Evolutionary conservation across 2,797 vertebrate genomes (phyloP).

Genomic region (Acipenser ruthenus): DNA sequence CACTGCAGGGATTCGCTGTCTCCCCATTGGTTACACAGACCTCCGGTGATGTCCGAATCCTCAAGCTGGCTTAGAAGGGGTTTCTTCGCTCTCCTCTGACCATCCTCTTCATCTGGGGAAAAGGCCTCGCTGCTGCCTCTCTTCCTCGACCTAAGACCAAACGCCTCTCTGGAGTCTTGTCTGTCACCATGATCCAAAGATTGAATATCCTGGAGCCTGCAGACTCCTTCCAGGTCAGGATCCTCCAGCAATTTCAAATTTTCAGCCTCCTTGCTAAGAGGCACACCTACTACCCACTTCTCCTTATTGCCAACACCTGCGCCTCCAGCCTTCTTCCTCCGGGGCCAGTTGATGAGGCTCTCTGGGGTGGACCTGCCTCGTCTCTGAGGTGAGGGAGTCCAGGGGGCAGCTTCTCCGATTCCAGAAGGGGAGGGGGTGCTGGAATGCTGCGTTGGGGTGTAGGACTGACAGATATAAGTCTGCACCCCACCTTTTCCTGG

Average conservation of each 20-base stretch:
- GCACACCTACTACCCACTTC: conserved; percentile 29
- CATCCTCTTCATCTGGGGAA: conserved; percentile 29
- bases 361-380: conserved; percentile 75
- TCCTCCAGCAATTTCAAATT: conserved; percentile 51
- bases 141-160: conserved; percentile 44
- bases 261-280: conserved; percentile 31
- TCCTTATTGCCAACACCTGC: conserved; percentile 31
- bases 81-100: conserved; percentile 31
- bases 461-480: conserved; percentile 86
- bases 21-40: conserved; percentile 25
- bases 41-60: conserved; percentile 39
- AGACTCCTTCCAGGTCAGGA: conserved; percentile 77
- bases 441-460: conserved; percentile 72
- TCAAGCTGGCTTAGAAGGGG: conserved; percentile 17
- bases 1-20: conserved; percentile 20
- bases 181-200: conserved; percentile 44
- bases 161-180: conserved; percentile 28
- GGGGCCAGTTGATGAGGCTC: conserved; percentile 82
- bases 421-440: conserved; percentile 57
- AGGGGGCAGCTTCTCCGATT: conserved; percentile 43
- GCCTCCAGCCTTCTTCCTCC: conserved; percentile 70
- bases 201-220: conserved; percentile 52
- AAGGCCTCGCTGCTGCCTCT: conserved; percentile 26
- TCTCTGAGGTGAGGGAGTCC: conserved; percentile 81
- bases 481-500: conserved; percentile 73